Evolutionary conservation across 2,797 vertebrate genomes (phyloP).

Genomic region (Pseudochromis fuscus): DNA sequence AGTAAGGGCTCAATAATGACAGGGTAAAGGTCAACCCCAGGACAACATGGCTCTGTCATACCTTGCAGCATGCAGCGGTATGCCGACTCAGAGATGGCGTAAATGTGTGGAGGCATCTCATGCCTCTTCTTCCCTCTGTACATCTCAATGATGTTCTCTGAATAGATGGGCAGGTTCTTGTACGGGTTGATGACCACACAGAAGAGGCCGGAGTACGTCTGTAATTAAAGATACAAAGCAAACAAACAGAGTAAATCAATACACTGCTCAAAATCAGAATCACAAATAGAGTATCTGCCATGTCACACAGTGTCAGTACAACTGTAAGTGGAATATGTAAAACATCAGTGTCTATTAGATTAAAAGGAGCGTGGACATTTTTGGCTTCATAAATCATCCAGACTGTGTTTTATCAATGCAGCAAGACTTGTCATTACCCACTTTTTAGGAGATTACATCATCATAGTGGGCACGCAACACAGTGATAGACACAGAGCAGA

Average conservation of each 20-base stretch:
- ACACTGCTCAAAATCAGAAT: background rate
- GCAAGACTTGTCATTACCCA: conserved; percentile 34
- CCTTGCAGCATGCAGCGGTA: conserved; percentile 99
- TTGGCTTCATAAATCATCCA: conserved; percentile 29
- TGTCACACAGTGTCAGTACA: background rate
- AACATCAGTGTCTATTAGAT: conserved; percentile 8
- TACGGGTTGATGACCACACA: conserved; percentile 98
- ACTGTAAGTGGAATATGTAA: background rate
- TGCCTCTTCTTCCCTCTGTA: conserved; percentile 97
- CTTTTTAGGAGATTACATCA: conserved; percentile 49
- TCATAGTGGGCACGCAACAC: conserved; percentile 17
- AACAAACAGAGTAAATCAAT: conserved; percentile 2
- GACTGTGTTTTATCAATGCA: conserved; percentile 41
- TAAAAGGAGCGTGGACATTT: conserved; percentile 15
- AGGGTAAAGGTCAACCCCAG: too few species aligned
- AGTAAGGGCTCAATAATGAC: too few species aligned
- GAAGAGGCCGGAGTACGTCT: conserved; percentile 98
- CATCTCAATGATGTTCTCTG: conserved; percentile 98
- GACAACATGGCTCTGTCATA: conserved; percentile 79
- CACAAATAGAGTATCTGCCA: too few species aligned
- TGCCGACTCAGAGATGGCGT: conserved; percentile 96
- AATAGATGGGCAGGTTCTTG: conserved; percentile 98
- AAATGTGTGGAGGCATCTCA: conserved; percentile 98
- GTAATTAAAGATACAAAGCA: conserved; percentile 57
- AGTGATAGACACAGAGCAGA: conserved; percentile 38